Evolutionary conservation across 2,797 vertebrate species (phyloP), one percentile per base, ranked within the genome.

Genomic region (Leptodactylus fallax): DNA sequence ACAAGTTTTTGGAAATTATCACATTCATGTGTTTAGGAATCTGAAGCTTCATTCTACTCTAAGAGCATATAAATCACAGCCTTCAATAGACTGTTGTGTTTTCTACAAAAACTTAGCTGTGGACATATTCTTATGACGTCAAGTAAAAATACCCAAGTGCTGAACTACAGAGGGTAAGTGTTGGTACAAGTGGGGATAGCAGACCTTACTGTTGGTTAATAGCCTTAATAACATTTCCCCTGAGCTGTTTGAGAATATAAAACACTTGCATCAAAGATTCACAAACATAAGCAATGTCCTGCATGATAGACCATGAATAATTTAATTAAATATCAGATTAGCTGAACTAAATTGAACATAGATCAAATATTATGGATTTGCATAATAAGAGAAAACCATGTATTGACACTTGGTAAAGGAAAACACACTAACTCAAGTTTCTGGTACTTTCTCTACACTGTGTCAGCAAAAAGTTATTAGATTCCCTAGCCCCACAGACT

Each of bases 261-360:
- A 51, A 51, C 55, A 19, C 49, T 60, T 47, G 79, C 65, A 81
- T 88, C 56, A 89, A 89, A 86, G 79, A 21, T 55, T 27, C 19
- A 49, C 27, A 27, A 55, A 77, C 67, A 81, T 4, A 3, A 58
- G 56, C 25, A 7, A 60, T 25, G 74, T 67, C 78, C 60, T 85
- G 79, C 60, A 45, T 25, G 25, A 69, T 23, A 58, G 47, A 58
- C 69, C 56, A 47, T 45, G 9, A 47, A 67, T 67, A 89, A 89
- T 74, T 27, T 55, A 7, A 69, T 89, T 89, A 85, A 61, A 51
- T 58, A 58, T 36, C 16, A 80, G 85, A 80, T 84, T 55, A 76
- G 23, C 56, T 21, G 25, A 25, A 10, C 78, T 47, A 55, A 77
- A 79, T 49, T 55, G 27, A 56, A 47, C 14, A 9, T 16, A 12